Conservation (phyloP, 2,888 invertebrate species). For the Parapristionchus giblindavisi region DNA sequence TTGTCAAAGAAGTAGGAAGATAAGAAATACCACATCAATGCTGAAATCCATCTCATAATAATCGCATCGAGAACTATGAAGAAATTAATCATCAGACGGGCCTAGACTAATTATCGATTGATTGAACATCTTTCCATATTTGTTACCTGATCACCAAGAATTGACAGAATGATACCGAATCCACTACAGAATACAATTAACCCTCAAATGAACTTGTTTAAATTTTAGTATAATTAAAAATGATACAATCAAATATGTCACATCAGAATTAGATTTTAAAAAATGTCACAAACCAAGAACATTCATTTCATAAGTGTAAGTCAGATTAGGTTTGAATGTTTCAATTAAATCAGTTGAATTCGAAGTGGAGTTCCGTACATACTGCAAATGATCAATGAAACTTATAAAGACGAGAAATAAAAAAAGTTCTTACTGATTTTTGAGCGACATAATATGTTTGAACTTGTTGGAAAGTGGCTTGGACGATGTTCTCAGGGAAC, state of each 20-base stretch:
- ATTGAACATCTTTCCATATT: constrained; percentile 73
- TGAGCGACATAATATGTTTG: constrained; percentile 64
- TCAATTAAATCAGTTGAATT: constrained; percentile 50
- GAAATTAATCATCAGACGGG: constrained; percentile 83
- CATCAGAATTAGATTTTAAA: too few relatives aligned
- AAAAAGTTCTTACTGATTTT: constrained; percentile 42
- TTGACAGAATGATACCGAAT: constrained; percentile 87
- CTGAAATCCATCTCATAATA: constrained; percentile 88
- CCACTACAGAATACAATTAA: constrained; percentile 89
- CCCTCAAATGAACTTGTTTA: constrained; percentile 74
- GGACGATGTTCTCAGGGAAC: constrained; percentile 89
- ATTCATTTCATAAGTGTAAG: constrained; percentile 76
- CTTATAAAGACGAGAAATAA: background rate
- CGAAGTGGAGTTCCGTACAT: constrained; percentile 44
- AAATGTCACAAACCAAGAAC: constrained; percentile 74
- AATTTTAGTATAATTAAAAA: too few relatives aligned
- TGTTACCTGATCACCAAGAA: constrained; percentile 77
- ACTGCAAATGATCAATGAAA: background rate
- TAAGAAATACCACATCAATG: constrained; percentile 82
- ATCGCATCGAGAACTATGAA: constrained; percentile 89
- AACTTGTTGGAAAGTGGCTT: constrained; percentile 75
- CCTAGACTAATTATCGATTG: constrained; percentile 71
- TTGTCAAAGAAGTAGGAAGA: background rate
- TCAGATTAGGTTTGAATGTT: constrained; percentile 63
- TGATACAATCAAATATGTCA: too few relatives aligned